Evolutionary conservation across 1,140 invertebrate genomes (phyloP).

Genomic region (Rhagoletis zephyria): DNA sequence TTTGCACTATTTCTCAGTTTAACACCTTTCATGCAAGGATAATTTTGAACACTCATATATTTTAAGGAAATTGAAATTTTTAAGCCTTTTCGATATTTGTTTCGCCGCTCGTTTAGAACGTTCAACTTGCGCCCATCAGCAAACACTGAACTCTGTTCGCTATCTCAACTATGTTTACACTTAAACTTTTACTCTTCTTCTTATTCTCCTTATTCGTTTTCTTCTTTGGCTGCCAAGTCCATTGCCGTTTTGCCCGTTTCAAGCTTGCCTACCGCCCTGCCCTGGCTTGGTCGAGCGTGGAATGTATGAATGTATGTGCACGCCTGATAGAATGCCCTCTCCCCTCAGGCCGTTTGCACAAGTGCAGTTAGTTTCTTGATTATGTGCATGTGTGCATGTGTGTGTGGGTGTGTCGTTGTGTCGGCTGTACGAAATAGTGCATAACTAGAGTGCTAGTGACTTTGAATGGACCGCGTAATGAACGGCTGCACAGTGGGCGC

Average conservation of each 20-base stretch:
- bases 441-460: background rate
- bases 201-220: background rate
- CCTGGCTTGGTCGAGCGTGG: background rate
- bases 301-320: background rate
- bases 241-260: background rate
- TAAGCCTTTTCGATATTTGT: background rate
- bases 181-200: slow-evolving; percentile 5
- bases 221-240: background rate
- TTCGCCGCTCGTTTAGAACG: background rate
- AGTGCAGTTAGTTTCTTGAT: too few species aligned
- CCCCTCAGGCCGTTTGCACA: too few species aligned
- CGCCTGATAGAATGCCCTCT: too few species aligned
- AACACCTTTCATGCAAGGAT: background rate
- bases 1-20: background rate
- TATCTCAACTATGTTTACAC: slow-evolving; percentile 5
- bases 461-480: slow-evolving; percentile 30
- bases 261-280: background rate
- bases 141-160: slow-evolving; percentile 19
- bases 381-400: background rate
- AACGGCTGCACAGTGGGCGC: background rate
- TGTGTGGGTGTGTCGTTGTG: background rate
- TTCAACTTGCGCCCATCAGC: slow-evolving; percentile 3
- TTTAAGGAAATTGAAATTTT: background rate
- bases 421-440: background rate
- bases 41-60: background rate